phyloP scores from a whole-genome alignment of 2,113 vertebrate genomes.

The Sturnus vulgaris region DNA sequence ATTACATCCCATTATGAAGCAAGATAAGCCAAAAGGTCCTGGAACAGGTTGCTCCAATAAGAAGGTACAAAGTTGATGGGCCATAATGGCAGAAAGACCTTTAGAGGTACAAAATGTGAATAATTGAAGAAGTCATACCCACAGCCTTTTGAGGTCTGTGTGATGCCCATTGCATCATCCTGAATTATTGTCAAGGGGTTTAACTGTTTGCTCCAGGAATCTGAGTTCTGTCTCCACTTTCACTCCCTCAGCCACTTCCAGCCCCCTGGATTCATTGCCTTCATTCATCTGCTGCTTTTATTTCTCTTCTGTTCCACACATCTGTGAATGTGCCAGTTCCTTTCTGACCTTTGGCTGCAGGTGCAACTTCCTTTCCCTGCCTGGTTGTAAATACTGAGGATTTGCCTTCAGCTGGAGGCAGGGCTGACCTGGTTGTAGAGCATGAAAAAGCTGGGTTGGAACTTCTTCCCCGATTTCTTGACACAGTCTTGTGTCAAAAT shows the following conservation, averaged over 20 bases:
- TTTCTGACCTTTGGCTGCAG: conserved; percentile 1
- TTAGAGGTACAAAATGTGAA: not conserved
- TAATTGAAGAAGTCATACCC: not conserved
- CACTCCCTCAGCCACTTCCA: not conserved
- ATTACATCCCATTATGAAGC: not conserved
- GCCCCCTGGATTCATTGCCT: not conserved
- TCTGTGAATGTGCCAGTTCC: not conserved
- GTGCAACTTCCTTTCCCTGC: not conserved
- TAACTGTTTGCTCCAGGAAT: not conserved
- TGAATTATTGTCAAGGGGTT: not conserved
- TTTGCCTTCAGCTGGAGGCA: not conserved
- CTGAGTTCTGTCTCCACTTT: not conserved
- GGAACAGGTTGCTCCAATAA: not conserved
- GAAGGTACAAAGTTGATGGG: not conserved
- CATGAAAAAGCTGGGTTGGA: not conserved
- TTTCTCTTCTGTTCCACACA: not conserved
- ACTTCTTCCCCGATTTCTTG: not conserved
- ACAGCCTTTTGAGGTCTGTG: not conserved
- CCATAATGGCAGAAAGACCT: not conserved
- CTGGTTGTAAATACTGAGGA: not conserved
- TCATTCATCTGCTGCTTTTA: not conserved
- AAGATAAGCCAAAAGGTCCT: not conserved
- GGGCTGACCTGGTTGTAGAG: not conserved
- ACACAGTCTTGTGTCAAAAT: not conserved
- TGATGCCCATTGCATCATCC: not conserved